Base-by-base conservation (phyloP, 2,888 invertebrate species). In the Trichacis sp. region DNA sequence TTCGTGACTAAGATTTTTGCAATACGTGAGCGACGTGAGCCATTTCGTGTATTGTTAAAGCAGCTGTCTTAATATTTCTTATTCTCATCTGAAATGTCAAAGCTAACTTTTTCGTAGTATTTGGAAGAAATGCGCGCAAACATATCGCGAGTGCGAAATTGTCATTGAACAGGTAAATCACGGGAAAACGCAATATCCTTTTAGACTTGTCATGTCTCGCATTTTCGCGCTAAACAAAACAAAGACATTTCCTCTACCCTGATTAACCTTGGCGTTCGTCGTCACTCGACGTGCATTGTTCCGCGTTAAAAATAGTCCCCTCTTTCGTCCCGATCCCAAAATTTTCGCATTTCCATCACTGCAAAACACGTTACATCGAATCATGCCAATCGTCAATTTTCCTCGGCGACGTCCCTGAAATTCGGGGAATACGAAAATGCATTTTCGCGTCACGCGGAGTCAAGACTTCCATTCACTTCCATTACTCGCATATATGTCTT, bases 221-320 rank as follows among this genome's bases (percentile, higher is more conserved):
- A 62, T 55, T 58, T 65, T 66, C 52, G 49, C 61, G 52, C 55
- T 73, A 72, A 69, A 51, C 69, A 71, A 75, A 76, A 82, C 80
- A 81, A 82, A 82, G 80, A 75, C 74, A 63, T 73, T 75, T 73
- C 68, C 71, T 69, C 74, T 76, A 76, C 72, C 77, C 77, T 77
- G 78, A 77, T 77, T 81, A 81, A 80, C 81, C 81, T 83, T 83
- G 82, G 80, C n/a, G n/a, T n/a, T n/a, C n/a, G n/a, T n/a, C n/a
- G n/a, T 77, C 73, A 69, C 77, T 51, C 9, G 2, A 75, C 77
- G 77, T 79, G 77, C 78, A 76, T 77, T 75, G 73, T 72, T 71
- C 69, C 74, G 72, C 65, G 71, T 74, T 82, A 82, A 76, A 81
- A 82, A 82, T 83, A 82, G 77, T 71, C 56, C 48, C 2, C 24